Conservation (phyloP, 2,113 vertebrate genomes). For the Ailuropoda melanoleuca region DNA sequence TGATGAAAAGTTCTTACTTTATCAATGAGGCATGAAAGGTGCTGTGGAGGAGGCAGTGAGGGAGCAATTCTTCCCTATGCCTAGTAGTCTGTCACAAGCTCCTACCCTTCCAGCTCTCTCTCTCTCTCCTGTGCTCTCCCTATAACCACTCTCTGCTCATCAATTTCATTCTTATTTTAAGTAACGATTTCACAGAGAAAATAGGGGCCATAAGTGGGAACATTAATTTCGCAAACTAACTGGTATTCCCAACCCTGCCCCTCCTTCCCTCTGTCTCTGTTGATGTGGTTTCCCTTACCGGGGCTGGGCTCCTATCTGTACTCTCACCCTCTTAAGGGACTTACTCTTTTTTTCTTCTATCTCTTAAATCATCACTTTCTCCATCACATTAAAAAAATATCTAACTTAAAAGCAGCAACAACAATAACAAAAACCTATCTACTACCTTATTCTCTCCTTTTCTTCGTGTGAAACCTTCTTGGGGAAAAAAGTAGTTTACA, state of each 20-base stretch:
- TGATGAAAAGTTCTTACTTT: not conserved
- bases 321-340: not conserved
- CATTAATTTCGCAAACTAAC: not conserved
- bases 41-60: not conserved
- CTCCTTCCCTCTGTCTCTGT: not conserved
- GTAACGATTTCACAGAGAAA: not conserved
- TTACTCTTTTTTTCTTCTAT: not conserved
- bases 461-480: not conserved
- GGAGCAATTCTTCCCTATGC: not conserved
- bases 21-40: not conserved
- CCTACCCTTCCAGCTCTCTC: not conserved
- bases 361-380: not conserved
- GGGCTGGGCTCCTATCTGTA: too few relatives aligned
- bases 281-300: not conserved
- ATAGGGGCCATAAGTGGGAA: not conserved
- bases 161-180: not conserved
- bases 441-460: not conserved
- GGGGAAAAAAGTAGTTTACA: not conserved
- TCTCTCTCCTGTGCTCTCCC: not conserved
- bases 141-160: not conserved
- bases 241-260: not conserved
- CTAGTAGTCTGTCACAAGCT: not conserved
- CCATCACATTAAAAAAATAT: not conserved
- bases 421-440: not conserved
- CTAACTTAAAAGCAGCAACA: not conserved